These are phyloP conservation scores for Sialia sialis DNA, from an alignment of 2,113 vertebrate species.

Conservation along the genomic window DNA sequence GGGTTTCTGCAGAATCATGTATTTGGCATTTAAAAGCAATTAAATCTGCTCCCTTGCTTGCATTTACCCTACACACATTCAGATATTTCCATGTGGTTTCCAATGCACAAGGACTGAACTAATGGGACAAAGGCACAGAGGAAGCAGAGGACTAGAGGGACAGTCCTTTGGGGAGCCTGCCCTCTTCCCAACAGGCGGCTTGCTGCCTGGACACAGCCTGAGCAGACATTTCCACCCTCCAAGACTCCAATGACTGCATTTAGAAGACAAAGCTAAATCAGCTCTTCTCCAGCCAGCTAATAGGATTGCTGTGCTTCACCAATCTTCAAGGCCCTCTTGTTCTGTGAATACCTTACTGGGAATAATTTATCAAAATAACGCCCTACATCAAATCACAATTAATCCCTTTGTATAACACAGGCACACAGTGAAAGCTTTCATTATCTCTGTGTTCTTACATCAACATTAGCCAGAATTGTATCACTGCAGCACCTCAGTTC, in stretches of 20 bases:
- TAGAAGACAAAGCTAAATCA: not conserved
- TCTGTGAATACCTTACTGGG: not conserved
- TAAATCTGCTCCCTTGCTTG: not conserved
- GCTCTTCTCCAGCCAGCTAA: not conserved
- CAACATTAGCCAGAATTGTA: not conserved
- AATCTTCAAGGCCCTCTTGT: not conserved
- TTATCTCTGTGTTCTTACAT: not conserved
- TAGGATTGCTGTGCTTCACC: not conserved
- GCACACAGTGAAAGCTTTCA: not conserved
- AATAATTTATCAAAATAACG: constrained; percentile 10
- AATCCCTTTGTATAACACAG: not conserved
- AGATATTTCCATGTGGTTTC: not conserved
- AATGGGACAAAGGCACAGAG: not conserved
- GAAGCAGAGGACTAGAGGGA: not conserved
- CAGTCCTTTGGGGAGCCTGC: not conserved
- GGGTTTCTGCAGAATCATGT: rapidly evolving
- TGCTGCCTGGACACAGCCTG: not conserved
- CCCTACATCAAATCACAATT: not conserved
- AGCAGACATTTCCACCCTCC: not conserved
- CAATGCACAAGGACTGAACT: not conserved
- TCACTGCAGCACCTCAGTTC: not conserved
- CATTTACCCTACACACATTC: not conserved
- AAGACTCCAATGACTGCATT: not conserved
- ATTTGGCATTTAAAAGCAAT: not conserved
- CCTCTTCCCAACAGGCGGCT: not conserved